Evolutionary conservation across 2,797 vertebrate genomes (phyloP).

Genomic region (Ceryle rudis): DNA sequence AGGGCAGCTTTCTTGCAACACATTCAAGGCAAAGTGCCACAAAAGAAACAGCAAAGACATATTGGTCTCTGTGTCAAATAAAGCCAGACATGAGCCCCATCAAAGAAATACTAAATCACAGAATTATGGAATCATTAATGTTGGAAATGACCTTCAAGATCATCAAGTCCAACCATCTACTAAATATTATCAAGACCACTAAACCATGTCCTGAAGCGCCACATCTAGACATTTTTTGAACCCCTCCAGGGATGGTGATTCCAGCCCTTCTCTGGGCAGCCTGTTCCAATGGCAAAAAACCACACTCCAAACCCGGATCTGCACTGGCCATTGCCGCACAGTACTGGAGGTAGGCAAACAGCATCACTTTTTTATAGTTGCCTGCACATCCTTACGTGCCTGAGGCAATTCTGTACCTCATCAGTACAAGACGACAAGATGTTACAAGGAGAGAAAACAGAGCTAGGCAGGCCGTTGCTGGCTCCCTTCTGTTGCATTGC

Average conservation of each 20-base stretch:
- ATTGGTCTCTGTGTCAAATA: neutral
- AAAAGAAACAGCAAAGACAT: neutral
- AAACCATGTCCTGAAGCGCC: too few relatives aligned
- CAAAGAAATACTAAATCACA: neutral
- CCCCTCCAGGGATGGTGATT: too few relatives aligned
- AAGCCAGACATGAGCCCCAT: neutral
- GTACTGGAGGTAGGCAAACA: neutral
- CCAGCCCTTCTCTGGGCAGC: too few relatives aligned
- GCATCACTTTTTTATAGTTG: neutral
- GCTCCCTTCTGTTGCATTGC: neutral
- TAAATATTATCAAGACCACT: too few relatives aligned
- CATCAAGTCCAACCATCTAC: too few relatives aligned
- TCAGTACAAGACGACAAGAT: neutral
- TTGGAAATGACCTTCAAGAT: too few relatives aligned
- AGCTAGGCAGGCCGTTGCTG: neutral
- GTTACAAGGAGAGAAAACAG: neutral
- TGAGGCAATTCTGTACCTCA: neutral
- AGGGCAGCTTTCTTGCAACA: neutral
- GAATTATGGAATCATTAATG: too few relatives aligned
- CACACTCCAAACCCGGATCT: neutral
- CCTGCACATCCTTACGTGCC: fast-evolving
- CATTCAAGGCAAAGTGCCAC: neutral
- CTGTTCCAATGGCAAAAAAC: too few relatives aligned
- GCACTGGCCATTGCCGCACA: too few relatives aligned
- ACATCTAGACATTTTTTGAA: too few relatives aligned